Percentiles rank a stretch among this genome's conserved stretches.
Conservation (phyloP, 2,113 vertebrate genomes). For the Plectropomus leopardus region DNA sequence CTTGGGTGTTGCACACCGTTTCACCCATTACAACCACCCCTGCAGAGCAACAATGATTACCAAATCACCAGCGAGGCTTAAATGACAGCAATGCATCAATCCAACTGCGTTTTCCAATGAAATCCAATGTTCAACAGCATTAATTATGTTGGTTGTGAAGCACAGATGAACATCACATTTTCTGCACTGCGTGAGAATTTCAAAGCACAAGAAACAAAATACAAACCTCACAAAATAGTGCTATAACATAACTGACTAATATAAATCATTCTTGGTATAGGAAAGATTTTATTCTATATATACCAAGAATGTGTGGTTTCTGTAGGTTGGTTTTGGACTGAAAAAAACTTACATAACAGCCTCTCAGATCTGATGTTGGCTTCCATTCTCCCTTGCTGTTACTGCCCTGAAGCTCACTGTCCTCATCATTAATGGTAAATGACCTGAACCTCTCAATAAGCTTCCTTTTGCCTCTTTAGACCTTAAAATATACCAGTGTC, state of each 20-base stretch:
- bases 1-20: slow-evolving; percentile 8
- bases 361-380: neutral
- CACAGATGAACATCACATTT: neutral
- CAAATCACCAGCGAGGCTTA: slow-evolving; percentile 32
- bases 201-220: neutral
- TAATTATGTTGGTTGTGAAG: neutral
- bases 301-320: neutral
- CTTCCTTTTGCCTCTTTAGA: neutral
- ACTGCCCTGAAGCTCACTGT: neutral
- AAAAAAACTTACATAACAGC: neutral
- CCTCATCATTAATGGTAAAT: neutral
- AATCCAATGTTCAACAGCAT: neutral
- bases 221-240: neutral
- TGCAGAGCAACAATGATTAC: slow-evolving; percentile 44
- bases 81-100: slow-evolving; percentile 36
- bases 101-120: neutral
- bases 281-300: neutral
- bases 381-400: neutral
- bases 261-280: neutral
- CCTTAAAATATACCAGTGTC: neutral
- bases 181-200: neutral
- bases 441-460: neutral
- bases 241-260: neutral
- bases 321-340: neutral
- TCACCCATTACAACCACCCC: slow-evolving; percentile 5